Evolutionary conservation across 2,113 vertebrate species (phyloP).

Genomic region (Laticauda colubrina): DNA sequence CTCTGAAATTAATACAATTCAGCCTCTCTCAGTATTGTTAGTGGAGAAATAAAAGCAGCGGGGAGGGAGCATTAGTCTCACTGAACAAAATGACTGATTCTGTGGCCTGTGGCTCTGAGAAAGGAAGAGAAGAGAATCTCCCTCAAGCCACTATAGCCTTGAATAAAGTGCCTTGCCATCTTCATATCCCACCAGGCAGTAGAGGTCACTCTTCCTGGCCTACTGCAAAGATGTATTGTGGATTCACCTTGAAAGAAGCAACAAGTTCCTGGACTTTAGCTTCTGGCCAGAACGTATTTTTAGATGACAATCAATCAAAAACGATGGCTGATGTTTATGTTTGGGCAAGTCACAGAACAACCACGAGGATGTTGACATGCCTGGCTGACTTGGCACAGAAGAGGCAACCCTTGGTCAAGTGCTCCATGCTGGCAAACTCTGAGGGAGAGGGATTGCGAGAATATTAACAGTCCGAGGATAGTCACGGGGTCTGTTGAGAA

Average conservation of each 20-base stretch:
- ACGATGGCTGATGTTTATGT: conserved; percentile 66
- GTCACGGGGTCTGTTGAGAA: neutral
- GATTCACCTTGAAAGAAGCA: conserved; percentile 51
- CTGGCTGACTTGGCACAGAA: conserved; percentile 5
- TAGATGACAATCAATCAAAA: conserved; percentile 67
- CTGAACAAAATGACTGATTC: neutral
- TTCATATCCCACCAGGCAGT: neutral
- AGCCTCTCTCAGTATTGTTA: neutral
- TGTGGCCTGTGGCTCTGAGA: neutral
- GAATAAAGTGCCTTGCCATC: neutral
- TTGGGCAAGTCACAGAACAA: conserved; percentile 65
- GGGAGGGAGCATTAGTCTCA: neutral
- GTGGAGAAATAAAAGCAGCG: neutral
- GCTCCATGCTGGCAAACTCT: conserved; percentile 17
- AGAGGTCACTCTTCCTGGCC: conserved; percentile 39
- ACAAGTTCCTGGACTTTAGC: conserved; percentile 49
- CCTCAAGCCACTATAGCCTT: neutral
- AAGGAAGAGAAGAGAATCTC: neutral
- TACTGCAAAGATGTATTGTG: conserved; percentile 17
- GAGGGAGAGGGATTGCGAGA: neutral
- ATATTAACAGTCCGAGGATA: conserved; percentile 41
- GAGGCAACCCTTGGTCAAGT: conserved; percentile 41
- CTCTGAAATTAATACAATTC: neutral
- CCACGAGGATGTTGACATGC: conserved; percentile 51
- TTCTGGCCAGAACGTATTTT: conserved; percentile 57